phyloP scores from a whole-genome alignment of 92 coral and sea anemone genomes.

The Parazoanthus atlanticus region DNA sequence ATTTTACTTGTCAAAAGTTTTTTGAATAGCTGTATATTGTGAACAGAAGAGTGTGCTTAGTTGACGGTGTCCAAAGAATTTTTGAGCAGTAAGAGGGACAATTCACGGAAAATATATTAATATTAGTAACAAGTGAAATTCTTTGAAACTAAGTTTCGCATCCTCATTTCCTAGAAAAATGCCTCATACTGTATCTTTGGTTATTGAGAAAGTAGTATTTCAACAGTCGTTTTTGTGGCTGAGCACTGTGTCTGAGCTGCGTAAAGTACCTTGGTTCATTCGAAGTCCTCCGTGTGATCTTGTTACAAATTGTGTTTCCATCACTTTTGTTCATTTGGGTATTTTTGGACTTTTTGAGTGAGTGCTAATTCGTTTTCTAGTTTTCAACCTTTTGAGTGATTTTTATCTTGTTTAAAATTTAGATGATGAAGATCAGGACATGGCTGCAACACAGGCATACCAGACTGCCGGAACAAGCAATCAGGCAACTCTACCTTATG shows the following conservation, averaged over 20 bases:
- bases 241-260: background rate
- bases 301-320: no score
- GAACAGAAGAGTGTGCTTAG: no score
- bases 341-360: no score
- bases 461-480: background rate
- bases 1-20: background rate
- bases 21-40: no score
- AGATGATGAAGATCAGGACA: constrained; percentile 31
- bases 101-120: background rate
- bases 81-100: background rate
- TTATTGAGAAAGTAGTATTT: background rate
- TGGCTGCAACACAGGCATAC: constrained; percentile 74
- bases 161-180: background rate
- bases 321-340: background rate
- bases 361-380: background rate
- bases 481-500: constrained; percentile 31
- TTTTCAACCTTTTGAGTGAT: background rate
- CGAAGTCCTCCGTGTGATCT: background rate
- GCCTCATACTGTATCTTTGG: no score
- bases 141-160: no score
- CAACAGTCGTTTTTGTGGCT: background rate
- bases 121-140: background rate
- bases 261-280: no score
- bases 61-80: no score
- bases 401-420: background rate